Percentiles rank a stretch among this genome's conserved stretches.
Conservation (phyloP, 1,140 invertebrate species). For the Megalonaias nervosa region DNA sequence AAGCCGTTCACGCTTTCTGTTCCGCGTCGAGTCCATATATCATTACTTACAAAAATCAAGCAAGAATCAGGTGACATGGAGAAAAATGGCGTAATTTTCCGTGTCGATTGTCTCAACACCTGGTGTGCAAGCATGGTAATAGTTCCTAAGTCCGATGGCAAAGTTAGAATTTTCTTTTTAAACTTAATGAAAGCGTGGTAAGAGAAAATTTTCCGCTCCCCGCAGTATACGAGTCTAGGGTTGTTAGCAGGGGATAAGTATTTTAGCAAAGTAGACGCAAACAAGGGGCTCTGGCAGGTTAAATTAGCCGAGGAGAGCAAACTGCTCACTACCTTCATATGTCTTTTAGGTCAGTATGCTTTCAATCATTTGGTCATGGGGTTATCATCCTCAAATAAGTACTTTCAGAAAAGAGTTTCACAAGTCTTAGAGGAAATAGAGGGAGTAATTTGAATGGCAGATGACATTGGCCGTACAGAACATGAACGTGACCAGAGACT, state of each 20-base stretch:
- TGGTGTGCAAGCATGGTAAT: slow-evolving; percentile 44
- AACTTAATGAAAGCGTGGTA: slow-evolving; percentile 35
- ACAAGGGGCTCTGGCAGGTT: slow-evolving; percentile 35
- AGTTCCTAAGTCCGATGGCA: slow-evolving; percentile 35
- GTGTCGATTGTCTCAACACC: slow-evolving; percentile 34
- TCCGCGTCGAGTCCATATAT: slow-evolving; percentile 36
- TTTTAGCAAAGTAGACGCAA: slow-evolving; percentile 28
- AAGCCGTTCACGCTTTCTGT: slow-evolving; percentile 20
- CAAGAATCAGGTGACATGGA: slow-evolving; percentile 38
- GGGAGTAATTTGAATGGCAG: slow-evolving; percentile 19
- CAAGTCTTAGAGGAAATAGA: slow-evolving; percentile 14
- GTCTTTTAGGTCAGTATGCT: slow-evolving; percentile 35
- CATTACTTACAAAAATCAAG: slow-evolving; percentile 37
- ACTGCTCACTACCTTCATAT: slow-evolving; percentile 44
- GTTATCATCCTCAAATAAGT: slow-evolving; percentile 25
- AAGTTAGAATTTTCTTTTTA: slow-evolving; percentile 33
- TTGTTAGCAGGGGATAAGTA: slow-evolving; percentile 4
- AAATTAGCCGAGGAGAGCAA: slow-evolving; percentile 14
- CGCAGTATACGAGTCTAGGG: slow-evolving; percentile 17
- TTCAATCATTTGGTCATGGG: slow-evolving; percentile 35
- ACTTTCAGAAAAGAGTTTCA: slow-evolving; percentile 29
- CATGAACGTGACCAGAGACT: slow-evolving; percentile 25
- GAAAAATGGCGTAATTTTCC: slow-evolving; percentile 32
- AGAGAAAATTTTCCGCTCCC: slow-evolving; percentile 31
- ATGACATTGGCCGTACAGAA: slow-evolving; percentile 15